A percentile compares a stretch with the other conserved stretches of the same genome.
Conservation (phyloP, 1,140 invertebrate genomes). For the Brachionus rotundiformis region DNA sequence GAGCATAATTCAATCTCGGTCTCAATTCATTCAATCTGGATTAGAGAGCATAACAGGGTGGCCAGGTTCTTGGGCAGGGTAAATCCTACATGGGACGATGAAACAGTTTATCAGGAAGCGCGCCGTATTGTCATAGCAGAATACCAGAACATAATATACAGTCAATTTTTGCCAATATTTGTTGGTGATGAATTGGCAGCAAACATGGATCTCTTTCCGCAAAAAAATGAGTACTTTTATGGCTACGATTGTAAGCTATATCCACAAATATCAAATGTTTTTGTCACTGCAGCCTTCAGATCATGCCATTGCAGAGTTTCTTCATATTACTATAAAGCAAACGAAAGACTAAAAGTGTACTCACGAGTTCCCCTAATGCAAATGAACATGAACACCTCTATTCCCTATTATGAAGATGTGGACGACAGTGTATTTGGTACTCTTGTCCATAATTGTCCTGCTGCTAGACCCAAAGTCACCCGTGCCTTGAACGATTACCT, state of each 20-base stretch:
- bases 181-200: conserved; percentile 68
- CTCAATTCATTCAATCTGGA: conserved; percentile 74
- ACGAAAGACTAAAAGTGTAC: background rate
- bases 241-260: background rate
- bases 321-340: background rate
- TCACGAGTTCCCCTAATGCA: background rate
- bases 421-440: conserved; percentile 1
- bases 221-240: conserved; percentile 52
- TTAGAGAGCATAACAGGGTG: conserved; percentile 56
- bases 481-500: background rate
- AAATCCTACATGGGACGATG: conserved; percentile 54
- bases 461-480: background rate
- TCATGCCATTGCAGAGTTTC: background rate
- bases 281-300: conserved; percentile 44
- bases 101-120: conserved; percentile 71
- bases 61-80: conserved; percentile 53
- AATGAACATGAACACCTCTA: background rate
- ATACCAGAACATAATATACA: conserved; percentile 89
- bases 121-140: conserved; percentile 83
- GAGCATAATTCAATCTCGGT: background rate
- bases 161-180: conserved; percentile 88
- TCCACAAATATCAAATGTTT: conserved; percentile 35
- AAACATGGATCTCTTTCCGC: background rate
- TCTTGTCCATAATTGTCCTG: background rate
- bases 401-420: background rate